Evolutionary conservation across 1,140 invertebrate genomes (phyloP), one percentile per base, ranked within the genome.

Genomic region (Euschistus heros): DNA sequence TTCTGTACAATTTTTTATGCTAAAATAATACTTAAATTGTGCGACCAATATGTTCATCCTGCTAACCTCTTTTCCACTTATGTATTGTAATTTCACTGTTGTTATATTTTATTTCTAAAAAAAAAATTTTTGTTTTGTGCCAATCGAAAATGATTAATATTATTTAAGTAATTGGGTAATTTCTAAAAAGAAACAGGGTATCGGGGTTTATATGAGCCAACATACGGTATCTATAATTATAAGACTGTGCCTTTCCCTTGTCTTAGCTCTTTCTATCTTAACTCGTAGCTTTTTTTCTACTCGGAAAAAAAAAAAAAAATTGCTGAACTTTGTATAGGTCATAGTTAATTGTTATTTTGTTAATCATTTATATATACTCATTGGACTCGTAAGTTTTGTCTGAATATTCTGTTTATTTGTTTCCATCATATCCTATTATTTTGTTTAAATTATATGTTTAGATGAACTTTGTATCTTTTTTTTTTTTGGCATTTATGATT

Each of bases 191-290:
- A 57, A 57, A 57, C 54, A 57, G 54, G 54, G 54, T 57, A 57
- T 17, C 24, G 54, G 54, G 54, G 54, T 57, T 57, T 57, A 57
- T 57, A 22, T 22, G 15, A 24, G 54, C 24, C 18, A 57, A 18
- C 2, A 57, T 57, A 17, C 17, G 18, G 24, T 57, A 57, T 26
- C 24, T 57, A 27, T 24, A 27, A 24, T 24, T 8, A 57, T 24
- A 57, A 57, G 54, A 57, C 54, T 57, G 54, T 57, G 54, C 54
- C 54, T 57, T 57, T 50, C 54, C 18, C 24, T 57, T 24, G 20
- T 57, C 20, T 50, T 20, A 50, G n/a, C 47, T 50, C 47, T 50
- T 50, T 37, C 33, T 37, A 37, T 37, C 33, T 37, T n/a, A 37
- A 37, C 33, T 37, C 33, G 7, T 37, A 37, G 33, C 33, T 37